Conservation (phyloP, 2,797 vertebrate species). For the Coregonus suidteri region DNA sequence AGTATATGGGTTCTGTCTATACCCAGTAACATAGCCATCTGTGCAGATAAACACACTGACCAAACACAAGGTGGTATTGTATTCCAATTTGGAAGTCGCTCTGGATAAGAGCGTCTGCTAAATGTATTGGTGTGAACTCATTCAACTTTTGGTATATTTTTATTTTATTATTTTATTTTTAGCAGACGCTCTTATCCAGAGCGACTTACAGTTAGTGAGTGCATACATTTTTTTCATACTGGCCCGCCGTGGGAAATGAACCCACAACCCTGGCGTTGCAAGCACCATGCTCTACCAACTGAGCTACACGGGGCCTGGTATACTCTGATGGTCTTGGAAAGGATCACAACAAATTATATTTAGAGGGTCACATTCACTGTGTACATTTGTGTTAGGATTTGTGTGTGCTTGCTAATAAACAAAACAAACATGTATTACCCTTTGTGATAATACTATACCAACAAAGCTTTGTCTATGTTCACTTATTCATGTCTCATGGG, state of each 20-base stretch:
- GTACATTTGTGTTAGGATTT: slow-evolving; percentile 76
- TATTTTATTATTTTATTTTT: too few relatives aligned
- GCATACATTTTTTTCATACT: too few relatives aligned
- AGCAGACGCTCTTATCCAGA: too few relatives aligned
- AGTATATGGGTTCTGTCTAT: neutral
- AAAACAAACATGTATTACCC: slow-evolving; percentile 73
- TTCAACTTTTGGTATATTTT: neutral
- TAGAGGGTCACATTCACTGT: slow-evolving; percentile 44
- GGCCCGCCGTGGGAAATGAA: too few relatives aligned
- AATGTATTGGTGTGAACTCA: neutral
- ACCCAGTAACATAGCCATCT: neutral
- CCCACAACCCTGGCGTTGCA: too few relatives aligned
- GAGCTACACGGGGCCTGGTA: neutral
- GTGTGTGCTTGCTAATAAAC: slow-evolving; percentile 76
- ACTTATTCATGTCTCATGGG: slow-evolving; percentile 89
- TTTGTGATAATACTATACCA: slow-evolving; percentile 77
- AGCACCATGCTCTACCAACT: too few relatives aligned
- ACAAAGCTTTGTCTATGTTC: slow-evolving; percentile 75
- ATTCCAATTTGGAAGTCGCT: too few relatives aligned
- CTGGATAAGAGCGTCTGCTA: too few relatives aligned
- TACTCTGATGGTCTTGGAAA: neutral
- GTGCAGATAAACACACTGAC: neutral
- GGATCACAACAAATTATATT: neutral
- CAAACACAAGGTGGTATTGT: neutral
- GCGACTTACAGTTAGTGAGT: too few relatives aligned